Base-by-base conservation (phyloP, 2,888 invertebrate genomes). In the Glyphotaelius pellucidus region DNA sequence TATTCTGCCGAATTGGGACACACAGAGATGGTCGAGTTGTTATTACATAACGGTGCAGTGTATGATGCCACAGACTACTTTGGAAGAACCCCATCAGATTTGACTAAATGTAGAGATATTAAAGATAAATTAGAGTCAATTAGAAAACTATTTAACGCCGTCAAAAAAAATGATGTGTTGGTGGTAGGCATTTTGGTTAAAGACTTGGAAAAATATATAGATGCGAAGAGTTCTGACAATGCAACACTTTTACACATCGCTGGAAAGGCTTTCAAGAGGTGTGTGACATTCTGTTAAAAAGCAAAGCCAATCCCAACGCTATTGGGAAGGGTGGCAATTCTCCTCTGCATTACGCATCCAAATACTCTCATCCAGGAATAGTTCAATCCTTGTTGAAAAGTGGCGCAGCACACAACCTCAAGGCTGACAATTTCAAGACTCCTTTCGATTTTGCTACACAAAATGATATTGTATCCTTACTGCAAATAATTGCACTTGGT, bases 301-400 rank as follows among this genome's bases (percentile, higher is more conserved):
- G 42, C 42, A 42, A 42, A 42, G 42, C 42, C 42, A 42, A 42
- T 42, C 42, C 42, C 12, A 42, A 42, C 5, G 42, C 42, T 12
- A 12, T 42, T 42, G 42, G 42, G 42, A 42, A 42, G 42, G 1
- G 42, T 14, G 52, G 31, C 12, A 47, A 30, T 14, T 2, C 30
- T 12, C 87, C 87, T 12, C 87, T 87, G 11, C 87, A 87, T 67
- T 87, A 67, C 31, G 87, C 87, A 15, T 31, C 87, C 31, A 42
- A 52, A 30, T 87, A 30, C 31, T 87, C 87, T 52, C 15, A 47
- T 67, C 52, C 19, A 12, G 35, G 32, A 30, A 87, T 87, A 31
- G 87, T 31, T 15, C n/a, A 67, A 52, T 47, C 52, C n/a, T 47
- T 87, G n/a, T 31, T 87, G 87, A 67, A 30, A 31, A 47, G 14